Percentiles rank a stretch among this genome's conserved stretches.
Conservation (phyloP, 2,113 vertebrate genomes). For the Rousettus leschenaultii region DNA sequence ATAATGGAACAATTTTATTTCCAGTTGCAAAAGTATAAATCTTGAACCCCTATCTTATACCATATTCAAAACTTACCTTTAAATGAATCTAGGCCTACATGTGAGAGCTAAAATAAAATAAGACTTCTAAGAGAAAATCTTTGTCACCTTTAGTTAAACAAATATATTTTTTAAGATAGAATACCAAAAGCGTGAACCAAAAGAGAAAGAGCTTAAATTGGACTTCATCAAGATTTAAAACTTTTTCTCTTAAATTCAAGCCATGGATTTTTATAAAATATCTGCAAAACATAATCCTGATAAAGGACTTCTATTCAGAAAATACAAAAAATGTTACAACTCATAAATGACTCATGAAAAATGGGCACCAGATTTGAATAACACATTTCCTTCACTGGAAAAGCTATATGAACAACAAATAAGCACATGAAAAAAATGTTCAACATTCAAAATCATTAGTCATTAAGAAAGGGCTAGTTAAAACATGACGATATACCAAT, state of each 20-base stretch:
- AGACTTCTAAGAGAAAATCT: neutral
- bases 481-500: neutral
- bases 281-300: neutral
- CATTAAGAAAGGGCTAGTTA: neutral
- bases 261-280: neutral
- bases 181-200: neutral
- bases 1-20: neutral
- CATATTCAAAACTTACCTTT: neutral
- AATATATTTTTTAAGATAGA: neutral
- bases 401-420: neutral
- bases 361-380: neutral
- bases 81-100: neutral
- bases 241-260: constrained; percentile 2
- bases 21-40: neutral
- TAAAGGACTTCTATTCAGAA: neutral
- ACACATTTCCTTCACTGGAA: neutral
- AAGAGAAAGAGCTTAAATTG: neutral
- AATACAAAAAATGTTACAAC: neutral
- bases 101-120: constrained; percentile 39
- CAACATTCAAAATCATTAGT: neutral
- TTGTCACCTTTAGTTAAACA: neutral
- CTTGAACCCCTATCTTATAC: neutral
- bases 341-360: neutral
- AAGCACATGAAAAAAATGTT: neutral
- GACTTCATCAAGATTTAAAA: neutral